These are phyloP conservation scores for Luidia sarsii DNA, from an alignment of 53 echinoderm and acorn worm species.

Conservation along the genomic window DNA sequence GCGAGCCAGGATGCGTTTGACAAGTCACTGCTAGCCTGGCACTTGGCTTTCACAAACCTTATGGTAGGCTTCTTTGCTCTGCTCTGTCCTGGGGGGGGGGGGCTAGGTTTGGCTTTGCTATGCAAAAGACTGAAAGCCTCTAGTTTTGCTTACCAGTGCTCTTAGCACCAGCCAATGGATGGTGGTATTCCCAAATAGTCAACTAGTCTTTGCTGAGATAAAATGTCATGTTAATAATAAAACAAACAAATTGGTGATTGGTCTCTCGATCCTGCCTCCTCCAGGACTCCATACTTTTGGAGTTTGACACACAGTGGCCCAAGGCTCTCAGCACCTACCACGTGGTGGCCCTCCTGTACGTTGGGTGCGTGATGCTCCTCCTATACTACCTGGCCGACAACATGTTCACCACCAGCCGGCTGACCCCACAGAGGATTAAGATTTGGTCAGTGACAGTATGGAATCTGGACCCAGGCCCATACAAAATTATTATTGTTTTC, in stretches of 20 bases:
- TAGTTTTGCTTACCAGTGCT: too few species aligned
- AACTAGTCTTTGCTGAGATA: too few species aligned
- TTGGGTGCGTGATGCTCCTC: slow-evolving; percentile 54
- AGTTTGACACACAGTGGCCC: slow-evolving; percentile 66
- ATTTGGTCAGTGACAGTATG: slow-evolving; percentile 81
- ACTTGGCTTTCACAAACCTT: slow-evolving; percentile 60
- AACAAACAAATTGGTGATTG: neutral
- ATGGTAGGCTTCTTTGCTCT: too few species aligned
- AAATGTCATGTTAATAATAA: too few species aligned
- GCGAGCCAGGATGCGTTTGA: slow-evolving; percentile 53
- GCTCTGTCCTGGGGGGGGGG: too few species aligned
- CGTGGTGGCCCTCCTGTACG: slow-evolving; percentile 59
- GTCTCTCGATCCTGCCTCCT: neutral
- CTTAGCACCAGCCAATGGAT: too few species aligned
- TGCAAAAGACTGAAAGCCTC: too few species aligned
- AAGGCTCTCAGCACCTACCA: slow-evolving; percentile 59
- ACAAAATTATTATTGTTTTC: too few species aligned
- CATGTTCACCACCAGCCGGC: slow-evolving; percentile 67
- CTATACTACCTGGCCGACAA: slow-evolving; percentile 75
- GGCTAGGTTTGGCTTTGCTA: too few species aligned
- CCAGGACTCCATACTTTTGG: slow-evolving; percentile 60
- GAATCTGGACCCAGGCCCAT: too few species aligned
- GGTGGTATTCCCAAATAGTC: too few species aligned
- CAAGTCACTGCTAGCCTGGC: slow-evolving; percentile 63
- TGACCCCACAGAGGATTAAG: slow-evolving; percentile 79